Evolutionary conservation across 2,797 vertebrate genomes (phyloP).

Genomic region (Limosa lapponica): DNA sequence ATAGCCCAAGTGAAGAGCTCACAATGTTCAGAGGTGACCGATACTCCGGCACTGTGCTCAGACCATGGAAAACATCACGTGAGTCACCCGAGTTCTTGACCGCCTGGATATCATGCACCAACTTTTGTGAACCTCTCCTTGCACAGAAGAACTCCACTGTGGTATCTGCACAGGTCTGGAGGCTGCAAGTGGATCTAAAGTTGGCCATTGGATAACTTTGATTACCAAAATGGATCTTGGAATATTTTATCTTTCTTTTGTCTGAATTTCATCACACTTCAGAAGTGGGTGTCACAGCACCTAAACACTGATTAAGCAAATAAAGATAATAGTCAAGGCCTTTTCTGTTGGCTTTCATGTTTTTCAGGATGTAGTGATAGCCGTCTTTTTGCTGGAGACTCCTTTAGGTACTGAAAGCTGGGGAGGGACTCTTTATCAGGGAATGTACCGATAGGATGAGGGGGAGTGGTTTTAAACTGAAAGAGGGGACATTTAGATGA

Average conservation of each 20-base stretch:
- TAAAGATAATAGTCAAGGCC: accelerated
- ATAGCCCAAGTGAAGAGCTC: neutral
- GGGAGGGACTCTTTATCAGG: neutral
- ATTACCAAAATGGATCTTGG: neutral
- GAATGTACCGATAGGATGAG: neutral
- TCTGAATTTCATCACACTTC: accelerated
- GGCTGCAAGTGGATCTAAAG: neutral
- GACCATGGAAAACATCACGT: accelerated
- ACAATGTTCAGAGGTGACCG: accelerated
- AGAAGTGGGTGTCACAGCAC: neutral
- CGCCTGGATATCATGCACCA: accelerated
- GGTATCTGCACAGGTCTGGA: neutral
- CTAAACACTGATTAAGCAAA: accelerated
- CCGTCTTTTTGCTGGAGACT: neutral
- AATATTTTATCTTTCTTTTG: neutral
- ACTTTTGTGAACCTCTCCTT: accelerated
- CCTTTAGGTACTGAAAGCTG: neutral
- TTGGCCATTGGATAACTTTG: accelerated
- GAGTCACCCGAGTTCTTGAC: neutral
- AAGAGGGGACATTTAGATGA: neutral
- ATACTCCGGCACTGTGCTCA: accelerated
- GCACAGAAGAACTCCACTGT: accelerated
- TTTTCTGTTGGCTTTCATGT: neutral
- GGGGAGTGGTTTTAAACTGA: neutral
- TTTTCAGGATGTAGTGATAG: neutral